Evolutionary conservation across 1,140 invertebrate genomes (phyloP).

Genomic region (Conus ventricosus): DNA sequence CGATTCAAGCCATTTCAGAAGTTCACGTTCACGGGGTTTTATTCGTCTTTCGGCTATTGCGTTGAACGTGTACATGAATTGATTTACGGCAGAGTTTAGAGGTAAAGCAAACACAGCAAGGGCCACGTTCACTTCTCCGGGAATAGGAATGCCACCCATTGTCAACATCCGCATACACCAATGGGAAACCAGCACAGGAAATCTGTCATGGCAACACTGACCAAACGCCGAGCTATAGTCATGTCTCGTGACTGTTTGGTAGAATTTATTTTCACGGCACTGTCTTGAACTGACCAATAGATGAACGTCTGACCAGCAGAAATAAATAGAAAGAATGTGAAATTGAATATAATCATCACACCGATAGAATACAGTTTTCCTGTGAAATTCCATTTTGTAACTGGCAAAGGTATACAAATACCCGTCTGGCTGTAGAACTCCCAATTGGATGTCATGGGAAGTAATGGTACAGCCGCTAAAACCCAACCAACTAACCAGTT

Average conservation of each 20-base stretch:
- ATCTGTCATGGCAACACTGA: too few relatives aligned
- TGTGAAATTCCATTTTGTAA: not conserved
- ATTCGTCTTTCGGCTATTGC: too few relatives aligned
- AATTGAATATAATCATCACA: not conserved
- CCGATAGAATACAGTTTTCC: not conserved
- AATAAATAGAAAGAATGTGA: not conserved
- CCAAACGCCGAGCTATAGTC: not conserved
- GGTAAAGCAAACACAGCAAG: too few relatives aligned
- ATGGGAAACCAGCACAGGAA: too few relatives aligned
- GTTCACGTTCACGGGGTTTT: too few relatives aligned
- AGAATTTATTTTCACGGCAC: not conserved
- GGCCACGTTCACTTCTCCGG: too few relatives aligned
- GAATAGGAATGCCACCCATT: too few relatives aligned
- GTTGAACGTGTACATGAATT: too few relatives aligned
- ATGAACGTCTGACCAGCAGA: not conserved
- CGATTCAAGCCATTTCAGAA: too few relatives aligned
- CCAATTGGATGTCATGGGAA: slow-evolving; percentile 13
- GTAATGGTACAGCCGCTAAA: not conserved
- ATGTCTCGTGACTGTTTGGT: slow-evolving; percentile 1
- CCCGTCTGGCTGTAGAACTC: not conserved
- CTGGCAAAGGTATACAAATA: slow-evolving; percentile 32
- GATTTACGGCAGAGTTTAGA: too few relatives aligned
- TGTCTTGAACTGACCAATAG: not conserved
- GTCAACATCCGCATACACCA: too few relatives aligned
- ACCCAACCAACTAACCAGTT: not conserved